These are phyloP conservation scores for Micromys minutus DNA, from an alignment of 2,113 vertebrate species.

Conservation along the genomic window DNA sequence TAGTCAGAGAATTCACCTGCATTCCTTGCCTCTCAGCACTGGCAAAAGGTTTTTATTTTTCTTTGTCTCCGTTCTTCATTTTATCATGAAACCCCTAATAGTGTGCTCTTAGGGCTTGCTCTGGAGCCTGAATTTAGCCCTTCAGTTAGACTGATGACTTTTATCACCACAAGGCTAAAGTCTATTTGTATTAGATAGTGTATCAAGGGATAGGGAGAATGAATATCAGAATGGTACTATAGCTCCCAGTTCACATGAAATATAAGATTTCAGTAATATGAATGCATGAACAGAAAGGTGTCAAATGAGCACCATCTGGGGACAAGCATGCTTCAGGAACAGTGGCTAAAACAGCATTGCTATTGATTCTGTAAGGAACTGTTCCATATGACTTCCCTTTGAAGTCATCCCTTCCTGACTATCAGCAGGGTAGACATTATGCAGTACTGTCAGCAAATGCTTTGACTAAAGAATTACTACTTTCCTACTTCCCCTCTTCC, in stretches of 20 bases:
- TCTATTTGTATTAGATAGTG: background rate
- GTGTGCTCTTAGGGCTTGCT: background rate
- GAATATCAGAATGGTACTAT: background rate
- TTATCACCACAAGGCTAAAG: background rate
- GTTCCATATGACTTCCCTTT: background rate
- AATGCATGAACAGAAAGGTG: background rate
- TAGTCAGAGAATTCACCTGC: rapidly evolving
- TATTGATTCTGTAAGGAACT: background rate
- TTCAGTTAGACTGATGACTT: background rate
- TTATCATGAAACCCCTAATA: background rate
- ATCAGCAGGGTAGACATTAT: too few species aligned
- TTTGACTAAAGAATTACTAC: background rate
- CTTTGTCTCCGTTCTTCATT: background rate
- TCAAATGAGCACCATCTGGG: background rate
- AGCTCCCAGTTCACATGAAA: background rate
- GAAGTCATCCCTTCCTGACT: too few species aligned
- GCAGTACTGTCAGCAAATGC: background rate
- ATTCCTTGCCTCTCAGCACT: background rate
- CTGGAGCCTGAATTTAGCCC: background rate
- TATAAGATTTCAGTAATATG: background rate
- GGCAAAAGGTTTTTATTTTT: background rate
- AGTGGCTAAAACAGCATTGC: background rate
- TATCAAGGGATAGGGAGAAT: background rate
- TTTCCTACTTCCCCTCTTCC: too few species aligned
- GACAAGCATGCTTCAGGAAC: background rate